Evolutionary conservation across 2,797 vertebrate species (phyloP), one percentile per base, ranked within the genome.

Genomic region (Acipenser transmontanus): DNA sequence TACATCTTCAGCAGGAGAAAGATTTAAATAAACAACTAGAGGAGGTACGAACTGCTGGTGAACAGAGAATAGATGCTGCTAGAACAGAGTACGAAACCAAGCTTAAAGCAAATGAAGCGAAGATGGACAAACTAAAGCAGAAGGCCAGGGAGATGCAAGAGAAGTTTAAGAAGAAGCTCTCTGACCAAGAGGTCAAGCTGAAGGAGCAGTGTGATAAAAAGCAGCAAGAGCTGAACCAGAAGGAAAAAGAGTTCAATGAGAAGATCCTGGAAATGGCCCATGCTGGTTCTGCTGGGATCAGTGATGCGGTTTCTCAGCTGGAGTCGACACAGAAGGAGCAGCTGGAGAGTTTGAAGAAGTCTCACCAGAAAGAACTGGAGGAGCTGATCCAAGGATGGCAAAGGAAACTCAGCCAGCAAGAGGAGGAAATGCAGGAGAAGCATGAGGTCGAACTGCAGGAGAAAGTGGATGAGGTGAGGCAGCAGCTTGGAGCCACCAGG

Each of bases 121-220:
- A 94, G 77, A 85, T 93, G 79, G 94, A 97, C 61, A 95, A 93
- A 79, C 71, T 93, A 8, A 95, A 89, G 71, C 88, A 92, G 72
- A 97, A 92, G 73, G 81, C 86, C 77, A 96, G 93, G 88, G 94
- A 97, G 70, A 91, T 93, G 78, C 92, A 96, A 20, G 95, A 97
- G 66, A 86, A 73, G 49, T 91, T 91, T 14, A 95, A 93, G 84
- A 95, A 92, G 72, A 94, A 92, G 78, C 82, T 97, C 62, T 84
- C 90, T 59, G 93, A 97, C 67, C 91, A 90, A 66, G 95, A 99
- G 78, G 91, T 91, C 71, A 92, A 86, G 70, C 80, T 92, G 47
- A 96, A 93, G 79, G 88, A 83, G 61, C 94, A 95, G 56, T 83
- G 97, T 51, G 90, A 91, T 66, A 95, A 92, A 72, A 95, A 91